phyloP scores from a whole-genome alignment of 2,113 vertebrate genomes.

The Alethe diademata region DNA sequence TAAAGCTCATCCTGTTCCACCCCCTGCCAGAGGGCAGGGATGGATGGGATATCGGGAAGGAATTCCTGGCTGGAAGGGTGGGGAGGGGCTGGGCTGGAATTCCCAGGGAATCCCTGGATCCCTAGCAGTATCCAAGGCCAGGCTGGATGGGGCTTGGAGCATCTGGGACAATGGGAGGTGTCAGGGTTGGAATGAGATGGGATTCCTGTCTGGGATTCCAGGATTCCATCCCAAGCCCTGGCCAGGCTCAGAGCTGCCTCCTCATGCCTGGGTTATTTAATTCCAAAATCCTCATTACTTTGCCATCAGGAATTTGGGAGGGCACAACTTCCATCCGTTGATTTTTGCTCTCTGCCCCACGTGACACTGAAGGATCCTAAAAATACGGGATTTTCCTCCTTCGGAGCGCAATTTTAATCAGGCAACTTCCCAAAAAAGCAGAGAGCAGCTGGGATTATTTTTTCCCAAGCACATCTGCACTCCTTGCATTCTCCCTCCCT shows the following conservation, averaged over 20 bases:
- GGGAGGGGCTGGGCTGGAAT: too few relatives aligned
- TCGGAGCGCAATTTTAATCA: fast-evolving
- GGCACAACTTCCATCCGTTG: fast-evolving
- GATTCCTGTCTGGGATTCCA: background rate
- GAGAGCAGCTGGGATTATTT: background rate
- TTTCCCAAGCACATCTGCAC: background rate
- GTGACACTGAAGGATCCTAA: background rate
- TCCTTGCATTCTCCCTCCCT: background rate
- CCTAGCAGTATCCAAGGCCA: too few relatives aligned
- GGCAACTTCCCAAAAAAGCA: fast-evolving
- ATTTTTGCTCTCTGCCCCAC: background rate
- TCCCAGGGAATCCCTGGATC: too few relatives aligned
- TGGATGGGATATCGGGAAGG: too few relatives aligned
- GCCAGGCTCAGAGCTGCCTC: background rate
- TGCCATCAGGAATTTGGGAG: background rate
- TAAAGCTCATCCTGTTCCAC: background rate
- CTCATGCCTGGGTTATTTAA: too few relatives aligned
- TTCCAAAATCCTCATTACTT: background rate
- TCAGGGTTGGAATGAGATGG: background rate
- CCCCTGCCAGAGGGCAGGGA: too few relatives aligned
- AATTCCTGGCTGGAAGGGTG: too few relatives aligned
- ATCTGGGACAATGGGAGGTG: too few relatives aligned
- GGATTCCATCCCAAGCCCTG: background rate
- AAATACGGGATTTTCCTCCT: background rate
- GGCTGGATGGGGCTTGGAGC: too few relatives aligned